Evolutionary conservation across 2,888 invertebrate genomes (phyloP).

Genomic region (Augochlorella aurata): DNA sequence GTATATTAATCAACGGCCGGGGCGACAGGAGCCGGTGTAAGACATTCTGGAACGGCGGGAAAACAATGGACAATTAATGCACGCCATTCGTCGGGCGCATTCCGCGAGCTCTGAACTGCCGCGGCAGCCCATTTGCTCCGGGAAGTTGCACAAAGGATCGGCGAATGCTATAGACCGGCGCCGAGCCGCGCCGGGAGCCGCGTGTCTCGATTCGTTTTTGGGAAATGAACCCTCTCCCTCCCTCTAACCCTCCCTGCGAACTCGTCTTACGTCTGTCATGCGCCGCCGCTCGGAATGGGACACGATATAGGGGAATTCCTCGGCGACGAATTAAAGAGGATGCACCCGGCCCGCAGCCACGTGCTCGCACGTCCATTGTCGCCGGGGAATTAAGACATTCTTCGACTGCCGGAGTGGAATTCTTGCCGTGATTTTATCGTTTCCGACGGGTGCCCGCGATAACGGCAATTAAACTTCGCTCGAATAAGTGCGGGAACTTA

Average conservation of each 20-base stretch:
- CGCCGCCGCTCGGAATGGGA: conserved; percentile 2
- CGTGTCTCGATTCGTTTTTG: conserved; percentile 44
- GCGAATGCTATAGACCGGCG: conserved; percentile 43
- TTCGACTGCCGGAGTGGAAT: background rate
- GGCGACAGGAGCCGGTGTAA: conserved; percentile 40
- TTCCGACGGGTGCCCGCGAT: background rate
- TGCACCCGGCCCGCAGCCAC: background rate
- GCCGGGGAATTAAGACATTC: background rate
- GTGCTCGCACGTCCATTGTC: background rate
- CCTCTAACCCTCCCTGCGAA: conserved; percentile 19
- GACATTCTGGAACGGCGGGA: conserved; percentile 63
- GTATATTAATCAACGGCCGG: conserved; percentile 36
- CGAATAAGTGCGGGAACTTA: background rate
- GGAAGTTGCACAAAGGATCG: conserved; percentile 63
- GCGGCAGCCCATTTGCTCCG: conserved; percentile 43
- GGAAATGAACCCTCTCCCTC: conserved; percentile 41
- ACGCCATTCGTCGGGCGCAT: conserved; percentile 70
- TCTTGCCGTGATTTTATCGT: conserved; percentile 12
- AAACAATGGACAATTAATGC: conserved; percentile 79
- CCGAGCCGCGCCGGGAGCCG: background rate
- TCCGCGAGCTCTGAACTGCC: conserved; percentile 64
- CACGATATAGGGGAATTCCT: conserved; percentile 13
- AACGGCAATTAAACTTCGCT: background rate
- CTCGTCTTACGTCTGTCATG: conserved; percentile 16
- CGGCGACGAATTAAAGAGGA: background rate